Base-by-base conservation (phyloP, 2,888 invertebrate species). In the Drosophila longiperda region DNA sequence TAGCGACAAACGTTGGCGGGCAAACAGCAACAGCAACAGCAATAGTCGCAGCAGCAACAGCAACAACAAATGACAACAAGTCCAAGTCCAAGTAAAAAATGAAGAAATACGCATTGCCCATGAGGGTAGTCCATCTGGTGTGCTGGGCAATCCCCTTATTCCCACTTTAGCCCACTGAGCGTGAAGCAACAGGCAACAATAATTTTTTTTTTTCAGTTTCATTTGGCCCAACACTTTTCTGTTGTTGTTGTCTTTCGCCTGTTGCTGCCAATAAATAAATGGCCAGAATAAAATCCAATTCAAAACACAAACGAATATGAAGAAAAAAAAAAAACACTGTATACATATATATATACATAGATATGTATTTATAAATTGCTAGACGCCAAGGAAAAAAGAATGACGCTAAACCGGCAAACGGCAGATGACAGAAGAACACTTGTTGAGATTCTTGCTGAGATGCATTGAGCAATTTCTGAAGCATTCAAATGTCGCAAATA, bases 11-110 rank as follows among this genome's bases (percentile, higher is more conserved):
- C 78, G 78, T 78, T 79, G 75, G 75, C 78, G 69, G 67, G 23
- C 71, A 66, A 66, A 57, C 40, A 55, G 17, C 54, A 74, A 20
- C 62, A 61, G 11, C 32, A 71, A 0, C 59, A 63, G 11, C 45
- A 40, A 8, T 29, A 20, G 6, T 26, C 45, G 8, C 52, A 54
- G 36, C 65, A 63, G 9, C 60, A 63, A 23, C 20, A 40, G 17
- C 33, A 55, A 36, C 59, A 59, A 59, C 53, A 64, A 73, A 49
- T 54, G 63, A 60, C 74, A 76, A 78, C 82, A 86, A 86, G 86
- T 84, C 82, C 82, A 85, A 83, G 83, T 79, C 80, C 85, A 83
- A 79, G 78, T 61, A 64, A 63, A 26, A 68, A 8, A 34, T 32
- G 38, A 61, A 61, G 20, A 40, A 64, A 63, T 57, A 73, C 62